Evolutionary conservation across 2,797 vertebrate genomes (phyloP), one percentile per base, ranked within the genome.

Genomic region (Uromys caudimaculatus): DNA sequence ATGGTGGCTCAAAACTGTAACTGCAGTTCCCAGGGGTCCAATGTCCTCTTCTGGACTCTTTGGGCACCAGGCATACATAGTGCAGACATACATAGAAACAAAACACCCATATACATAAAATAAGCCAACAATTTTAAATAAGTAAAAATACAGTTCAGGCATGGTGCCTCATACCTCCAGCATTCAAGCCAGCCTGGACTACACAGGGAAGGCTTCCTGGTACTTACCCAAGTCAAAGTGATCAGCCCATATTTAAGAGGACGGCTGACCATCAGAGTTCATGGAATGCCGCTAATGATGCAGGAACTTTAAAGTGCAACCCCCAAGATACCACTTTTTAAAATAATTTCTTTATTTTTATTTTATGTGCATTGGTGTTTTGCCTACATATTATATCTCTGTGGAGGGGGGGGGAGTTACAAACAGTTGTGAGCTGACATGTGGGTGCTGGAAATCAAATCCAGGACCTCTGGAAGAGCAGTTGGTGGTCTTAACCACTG

Each of bases 71-170:
- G 24, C 52, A 73, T 50, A 58, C 50, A 67, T 3, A 54, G 35
- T 73, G 6, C 24, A 67, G 32, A 27, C 52, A 71, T 56, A 71
- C 50, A 73, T 29, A 69, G 17, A 87, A 41, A 17, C 67, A 73
- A 87, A 69, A 73, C n/a, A 41, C 24, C 24, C 50, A 73, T 29
- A 54, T 52, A 56, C 16, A 87, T n/a, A 73, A 73, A 85, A 50
- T 67, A 41, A 87, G 54, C 35, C 91, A n/a, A 71, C 76, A 14
- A 35, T n/a, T 94, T n/a, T 94, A 35, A 95, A 54, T 4, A 67
- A 64, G 13, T 47, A 58, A 91, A 11, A 88, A 58, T 27, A 1
- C 24, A 87, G n/a, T 58, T 27, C 24, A 44, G 29, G 71, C 85
- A 60, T 76, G 29, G 29, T 76, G 54, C 29, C 71, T 76, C 38